Conservation (phyloP, 2,113 vertebrate species). For the Seriola rivoliana region DNA sequence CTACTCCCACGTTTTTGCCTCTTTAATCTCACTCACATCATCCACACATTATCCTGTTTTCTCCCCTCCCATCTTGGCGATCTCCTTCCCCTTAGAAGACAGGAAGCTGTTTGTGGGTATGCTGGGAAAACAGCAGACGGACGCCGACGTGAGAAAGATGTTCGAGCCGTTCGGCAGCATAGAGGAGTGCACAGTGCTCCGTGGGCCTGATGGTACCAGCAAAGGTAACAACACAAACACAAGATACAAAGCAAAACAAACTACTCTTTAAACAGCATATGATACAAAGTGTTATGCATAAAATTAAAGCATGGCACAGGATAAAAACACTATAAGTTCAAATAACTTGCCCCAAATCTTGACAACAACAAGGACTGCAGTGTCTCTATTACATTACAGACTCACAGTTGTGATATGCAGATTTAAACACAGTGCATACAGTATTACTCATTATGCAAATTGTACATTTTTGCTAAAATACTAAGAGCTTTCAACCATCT, state of each 20-base stretch:
- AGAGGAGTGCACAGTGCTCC: slow-evolving; percentile 97
- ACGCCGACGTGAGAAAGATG: slow-evolving; percentile 93
- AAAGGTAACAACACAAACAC: slow-evolving; percentile 87
- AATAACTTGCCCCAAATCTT: neutral
- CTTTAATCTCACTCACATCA: slow-evolving; percentile 31
- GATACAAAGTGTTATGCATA: neutral
- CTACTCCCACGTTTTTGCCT: neutral
- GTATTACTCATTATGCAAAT: neutral
- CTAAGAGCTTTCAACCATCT: neutral
- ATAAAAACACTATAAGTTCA: neutral
- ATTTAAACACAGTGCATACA: neutral
- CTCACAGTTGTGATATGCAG: neutral
- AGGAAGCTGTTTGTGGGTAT: slow-evolving; percentile 99
- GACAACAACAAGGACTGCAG: neutral
- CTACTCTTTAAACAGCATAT: neutral
- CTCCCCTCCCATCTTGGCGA: slow-evolving; percentile 49
- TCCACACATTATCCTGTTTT: slow-evolving; percentile 20
- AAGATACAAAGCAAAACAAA: neutral
- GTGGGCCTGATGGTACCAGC: slow-evolving; percentile 96
- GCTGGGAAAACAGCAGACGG: slow-evolving; percentile 96
- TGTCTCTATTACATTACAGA: neutral
- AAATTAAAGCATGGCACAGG: neutral
- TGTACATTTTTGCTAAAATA: neutral
- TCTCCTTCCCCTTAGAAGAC: slow-evolving; percentile 91
- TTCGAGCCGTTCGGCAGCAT: slow-evolving; percentile 96